Conservation (phyloP, 2,888 invertebrate species). For the Tenthredo mesomela region DNA sequence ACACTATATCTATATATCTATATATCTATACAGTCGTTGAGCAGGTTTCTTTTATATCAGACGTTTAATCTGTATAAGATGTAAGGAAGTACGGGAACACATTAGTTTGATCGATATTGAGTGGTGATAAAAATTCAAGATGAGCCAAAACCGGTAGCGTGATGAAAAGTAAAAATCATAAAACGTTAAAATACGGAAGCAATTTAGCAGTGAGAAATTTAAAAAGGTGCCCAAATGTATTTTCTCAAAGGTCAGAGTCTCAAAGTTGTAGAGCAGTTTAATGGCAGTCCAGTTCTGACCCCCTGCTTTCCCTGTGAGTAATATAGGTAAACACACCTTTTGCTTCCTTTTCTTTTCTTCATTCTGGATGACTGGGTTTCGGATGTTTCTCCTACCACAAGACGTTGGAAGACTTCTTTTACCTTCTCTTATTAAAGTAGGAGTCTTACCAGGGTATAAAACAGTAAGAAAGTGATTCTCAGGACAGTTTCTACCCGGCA, state of each 20-base stretch:
- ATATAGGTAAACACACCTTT: conserved; percentile 10
- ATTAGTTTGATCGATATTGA: neutral
- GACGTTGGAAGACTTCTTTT: conserved; percentile 69
- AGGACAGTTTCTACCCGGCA: conserved; percentile 68
- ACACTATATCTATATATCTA: neutral
- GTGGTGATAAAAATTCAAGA: neutral
- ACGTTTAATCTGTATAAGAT: neutral
- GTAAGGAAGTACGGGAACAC: neutral
- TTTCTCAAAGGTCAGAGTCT: conserved; percentile 31
- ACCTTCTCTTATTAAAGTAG: conserved; percentile 69
- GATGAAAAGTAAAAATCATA: neutral
- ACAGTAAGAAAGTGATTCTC: conserved; percentile 68
- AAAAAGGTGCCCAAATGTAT: neutral
- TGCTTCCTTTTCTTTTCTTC: conserved; percentile 64
- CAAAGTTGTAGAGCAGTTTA: conserved; percentile 29
- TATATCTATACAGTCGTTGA: conserved; percentile 23
- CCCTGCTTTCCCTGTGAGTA: conserved; percentile 46
- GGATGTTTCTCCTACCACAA: conserved; percentile 71
- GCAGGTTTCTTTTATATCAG: conserved; percentile 42
- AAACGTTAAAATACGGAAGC: neutral
- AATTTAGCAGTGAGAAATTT: conserved; percentile 12
- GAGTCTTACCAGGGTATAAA: conserved; percentile 72
- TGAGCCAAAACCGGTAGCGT: neutral
- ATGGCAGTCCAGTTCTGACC: conserved; percentile 48
- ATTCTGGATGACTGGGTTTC: conserved; percentile 70